Evolutionary conservation across 2,797 vertebrate species (phyloP).

Genomic region (Varecia variegata): DNA sequence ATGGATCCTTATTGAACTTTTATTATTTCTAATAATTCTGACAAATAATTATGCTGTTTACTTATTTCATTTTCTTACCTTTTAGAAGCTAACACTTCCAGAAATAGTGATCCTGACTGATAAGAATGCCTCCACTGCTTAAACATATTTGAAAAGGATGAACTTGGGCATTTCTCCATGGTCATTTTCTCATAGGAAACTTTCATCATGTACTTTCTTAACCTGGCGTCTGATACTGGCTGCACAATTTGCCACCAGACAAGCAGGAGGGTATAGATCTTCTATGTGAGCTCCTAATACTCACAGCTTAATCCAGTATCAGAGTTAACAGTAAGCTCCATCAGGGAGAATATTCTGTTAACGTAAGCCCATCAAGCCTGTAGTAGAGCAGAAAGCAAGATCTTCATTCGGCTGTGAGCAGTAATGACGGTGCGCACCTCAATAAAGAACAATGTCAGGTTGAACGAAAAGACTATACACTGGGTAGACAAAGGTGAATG

Average conservation of each 20-base stretch:
- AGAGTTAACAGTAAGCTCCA: background rate
- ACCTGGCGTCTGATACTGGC: background rate
- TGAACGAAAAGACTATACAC: background rate
- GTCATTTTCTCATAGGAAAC: background rate
- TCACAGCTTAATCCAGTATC: background rate
- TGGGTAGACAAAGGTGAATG: background rate
- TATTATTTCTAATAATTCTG: slow-evolving; percentile 6
- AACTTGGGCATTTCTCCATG: background rate
- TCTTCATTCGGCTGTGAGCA: background rate
- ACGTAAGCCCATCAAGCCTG: background rate
- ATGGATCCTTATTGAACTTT: background rate
- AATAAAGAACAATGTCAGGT: background rate
- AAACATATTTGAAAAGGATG: slow-evolving; percentile 2
- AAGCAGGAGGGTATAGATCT: background rate
- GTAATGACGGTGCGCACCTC: background rate
- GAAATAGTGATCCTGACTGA: background rate
- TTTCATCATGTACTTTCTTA: background rate
- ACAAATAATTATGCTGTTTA: background rate
- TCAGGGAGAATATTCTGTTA: background rate
- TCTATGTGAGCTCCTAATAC: no score
- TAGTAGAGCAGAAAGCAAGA: background rate
- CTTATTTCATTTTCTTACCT: slow-evolving; percentile 7
- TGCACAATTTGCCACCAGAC: no score
- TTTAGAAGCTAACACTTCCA: background rate
- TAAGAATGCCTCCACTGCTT: background rate